Evolutionary conservation across 2,797 vertebrate genomes (phyloP).

Genomic region (Holocentrus rufus): DNA sequence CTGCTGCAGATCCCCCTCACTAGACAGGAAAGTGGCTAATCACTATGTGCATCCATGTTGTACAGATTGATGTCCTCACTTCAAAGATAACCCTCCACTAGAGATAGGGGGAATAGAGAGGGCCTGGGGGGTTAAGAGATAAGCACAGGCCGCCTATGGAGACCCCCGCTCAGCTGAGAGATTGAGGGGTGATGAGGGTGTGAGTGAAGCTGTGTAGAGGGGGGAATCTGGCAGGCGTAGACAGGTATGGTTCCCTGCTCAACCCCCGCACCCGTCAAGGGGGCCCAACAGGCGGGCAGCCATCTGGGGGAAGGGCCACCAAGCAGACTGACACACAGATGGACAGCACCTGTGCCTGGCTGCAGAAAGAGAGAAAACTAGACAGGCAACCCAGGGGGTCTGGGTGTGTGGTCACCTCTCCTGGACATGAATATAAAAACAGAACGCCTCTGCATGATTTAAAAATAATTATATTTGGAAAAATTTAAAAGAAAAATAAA

Average conservation of each 20-base stretch:
- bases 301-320: slow-evolving; percentile 60
- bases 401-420: slow-evolving; percentile 71
- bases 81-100: slow-evolving; percentile 71
- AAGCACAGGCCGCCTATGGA: slow-evolving; percentile 57
- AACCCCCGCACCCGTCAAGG: slow-evolving; percentile 41
- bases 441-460: slow-evolving; percentile 19
- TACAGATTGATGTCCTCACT: slow-evolving; percentile 69
- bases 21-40: slow-evolving; percentile 76
- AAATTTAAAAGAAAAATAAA: background rate
- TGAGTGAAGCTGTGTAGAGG: slow-evolving; percentile 57
- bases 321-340: slow-evolving; percentile 76
- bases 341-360: slow-evolving; percentile 80
- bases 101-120: slow-evolving; percentile 51
- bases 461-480: slow-evolving; percentile 30
- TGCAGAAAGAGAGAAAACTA: slow-evolving; percentile 48
- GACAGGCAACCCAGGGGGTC: slow-evolving; percentile 49
- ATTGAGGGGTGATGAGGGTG: slow-evolving; percentile 67
- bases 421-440: slow-evolving; percentile 38
- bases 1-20: slow-evolving; percentile 36
- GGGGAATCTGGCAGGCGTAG: slow-evolving; percentile 70
- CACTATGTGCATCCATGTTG: slow-evolving; percentile 63
- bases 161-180: slow-evolving; percentile 59
- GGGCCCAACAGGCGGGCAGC: slow-evolving; percentile 46
- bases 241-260: slow-evolving; percentile 70
- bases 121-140: slow-evolving; percentile 64